Conservation (phyloP, 1,140 invertebrate species). For the Drosophila funebris region DNA sequence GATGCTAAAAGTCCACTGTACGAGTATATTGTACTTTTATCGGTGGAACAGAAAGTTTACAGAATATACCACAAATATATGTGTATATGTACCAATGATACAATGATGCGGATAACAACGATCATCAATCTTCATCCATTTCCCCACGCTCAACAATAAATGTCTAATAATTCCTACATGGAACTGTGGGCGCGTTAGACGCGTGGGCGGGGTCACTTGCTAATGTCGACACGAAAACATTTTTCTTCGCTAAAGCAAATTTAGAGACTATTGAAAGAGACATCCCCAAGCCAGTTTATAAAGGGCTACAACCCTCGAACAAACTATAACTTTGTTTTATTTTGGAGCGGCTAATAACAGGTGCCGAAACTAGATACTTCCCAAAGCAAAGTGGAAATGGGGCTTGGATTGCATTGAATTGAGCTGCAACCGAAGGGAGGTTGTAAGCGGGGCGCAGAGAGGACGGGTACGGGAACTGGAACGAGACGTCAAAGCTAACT, state of each 20-base stretch:
- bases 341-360: too few relatives aligned
- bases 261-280: too few relatives aligned
- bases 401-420: too few relatives aligned
- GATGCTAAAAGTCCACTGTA: conserved; percentile 40
- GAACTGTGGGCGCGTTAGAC: not conserved
- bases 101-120: conserved; percentile 53
- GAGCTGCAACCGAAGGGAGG: too few relatives aligned
- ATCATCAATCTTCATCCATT: conserved; percentile 80
- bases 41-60: not conserved
- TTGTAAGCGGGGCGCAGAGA: too few relatives aligned
- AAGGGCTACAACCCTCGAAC: too few relatives aligned
- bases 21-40: not conserved
- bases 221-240: not conserved
- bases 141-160: conserved; percentile 47
- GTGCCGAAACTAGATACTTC: too few relatives aligned
- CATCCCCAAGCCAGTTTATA: too few relatives aligned
- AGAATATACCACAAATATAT: not conserved
- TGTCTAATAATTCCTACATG: conserved; percentile 53
- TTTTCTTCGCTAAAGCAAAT: too few relatives aligned
- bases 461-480: not conserved
- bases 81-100: not conserved
- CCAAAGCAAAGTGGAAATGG: too few relatives aligned
- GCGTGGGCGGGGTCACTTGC: not conserved
- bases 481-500: not conserved
- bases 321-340: too few relatives aligned